Conservation (phyloP, 2,888 invertebrate genomes). For the Aproaerema taeniolella region DNA sequence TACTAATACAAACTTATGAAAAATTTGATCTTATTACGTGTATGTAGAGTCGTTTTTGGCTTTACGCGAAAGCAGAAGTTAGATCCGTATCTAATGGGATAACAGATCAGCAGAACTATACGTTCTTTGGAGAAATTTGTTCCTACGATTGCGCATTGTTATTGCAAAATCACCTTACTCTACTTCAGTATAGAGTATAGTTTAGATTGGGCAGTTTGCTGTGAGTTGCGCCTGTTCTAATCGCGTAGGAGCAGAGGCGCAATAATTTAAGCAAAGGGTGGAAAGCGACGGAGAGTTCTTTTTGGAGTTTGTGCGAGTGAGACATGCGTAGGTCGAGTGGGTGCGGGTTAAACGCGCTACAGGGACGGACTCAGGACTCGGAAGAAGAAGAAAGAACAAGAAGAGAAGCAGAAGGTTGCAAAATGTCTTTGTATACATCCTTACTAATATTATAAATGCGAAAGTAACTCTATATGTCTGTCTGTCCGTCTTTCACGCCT, state of each 20-base stretch:
- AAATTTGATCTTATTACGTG: constrained; percentile 26
- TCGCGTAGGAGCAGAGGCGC: constrained; percentile 52
- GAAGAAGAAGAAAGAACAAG: too few species aligned
- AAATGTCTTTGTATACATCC: too few species aligned
- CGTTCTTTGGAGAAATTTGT: constrained; percentile 61
- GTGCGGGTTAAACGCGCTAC: constrained; percentile 67
- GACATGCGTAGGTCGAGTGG: constrained; percentile 73
- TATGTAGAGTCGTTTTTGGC: constrained; percentile 15
- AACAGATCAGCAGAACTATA: constrained; percentile 47
- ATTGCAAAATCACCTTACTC: neutral
- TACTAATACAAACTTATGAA: constrained; percentile 10
- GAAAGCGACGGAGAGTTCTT: constrained; percentile 74
- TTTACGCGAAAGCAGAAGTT: constrained; percentile 32
- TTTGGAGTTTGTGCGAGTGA: constrained; percentile 77
- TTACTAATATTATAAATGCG: too few species aligned
- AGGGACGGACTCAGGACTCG: constrained; percentile 46
- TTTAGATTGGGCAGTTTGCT: constrained; percentile 26
- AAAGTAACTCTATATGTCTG: too few species aligned
- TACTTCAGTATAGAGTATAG: constrained; percentile 27
- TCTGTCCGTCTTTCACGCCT: too few species aligned
- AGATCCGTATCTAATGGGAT: constrained; percentile 56
- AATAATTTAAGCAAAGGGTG: constrained; percentile 77
- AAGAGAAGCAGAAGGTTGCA: too few species aligned
- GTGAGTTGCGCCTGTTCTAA: constrained; percentile 38
- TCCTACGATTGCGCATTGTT: constrained; percentile 31